Conservation (phyloP, 2,888 invertebrate species). For the Ypsolopha sequella region DNA sequence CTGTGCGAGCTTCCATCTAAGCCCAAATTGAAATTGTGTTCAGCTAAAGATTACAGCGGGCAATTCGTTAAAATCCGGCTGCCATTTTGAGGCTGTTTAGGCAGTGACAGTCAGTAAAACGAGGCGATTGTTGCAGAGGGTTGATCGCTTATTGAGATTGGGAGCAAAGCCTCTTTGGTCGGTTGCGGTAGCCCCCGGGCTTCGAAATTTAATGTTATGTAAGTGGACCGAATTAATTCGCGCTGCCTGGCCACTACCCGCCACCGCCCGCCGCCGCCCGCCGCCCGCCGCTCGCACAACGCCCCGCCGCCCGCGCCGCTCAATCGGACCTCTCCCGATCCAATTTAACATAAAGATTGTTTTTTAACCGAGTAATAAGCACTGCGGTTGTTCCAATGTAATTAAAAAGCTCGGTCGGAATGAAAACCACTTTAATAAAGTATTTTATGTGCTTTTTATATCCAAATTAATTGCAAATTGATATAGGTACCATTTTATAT, state of each 20-base stretch:
- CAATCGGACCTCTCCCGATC: slow-evolving; percentile 27
- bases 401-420: slow-evolving; percentile 35
- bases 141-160: slow-evolving; percentile 47
- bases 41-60: background rate
- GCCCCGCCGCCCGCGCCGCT: slow-evolving; percentile 10
- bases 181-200: slow-evolving; percentile 18
- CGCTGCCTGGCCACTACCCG: slow-evolving; percentile 14
- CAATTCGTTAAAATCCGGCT: background rate
- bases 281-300: background rate
- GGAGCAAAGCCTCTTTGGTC: slow-evolving; percentile 31
- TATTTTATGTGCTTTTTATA: slow-evolving; percentile 12
- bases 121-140: slow-evolving; percentile 10
- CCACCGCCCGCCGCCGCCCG: slow-evolving; percentile 8
- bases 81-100: background rate
- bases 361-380: slow-evolving; percentile 29
- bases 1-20: background rate
- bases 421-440: slow-evolving; percentile 13
- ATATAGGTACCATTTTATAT: no score
- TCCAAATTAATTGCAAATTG: slow-evolving; percentile 7
- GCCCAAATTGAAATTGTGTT: background rate
- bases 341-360: slow-evolving; percentile 40
- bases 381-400: slow-evolving; percentile 28
- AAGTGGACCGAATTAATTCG: slow-evolving; percentile 39
- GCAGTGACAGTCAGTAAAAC: background rate
- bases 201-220: slow-evolving; percentile 46